These are phyloP conservation scores for Vesta saturnalis DNA, from an alignment of 2,888 invertebrate species.

Conservation along the genomic window DNA sequence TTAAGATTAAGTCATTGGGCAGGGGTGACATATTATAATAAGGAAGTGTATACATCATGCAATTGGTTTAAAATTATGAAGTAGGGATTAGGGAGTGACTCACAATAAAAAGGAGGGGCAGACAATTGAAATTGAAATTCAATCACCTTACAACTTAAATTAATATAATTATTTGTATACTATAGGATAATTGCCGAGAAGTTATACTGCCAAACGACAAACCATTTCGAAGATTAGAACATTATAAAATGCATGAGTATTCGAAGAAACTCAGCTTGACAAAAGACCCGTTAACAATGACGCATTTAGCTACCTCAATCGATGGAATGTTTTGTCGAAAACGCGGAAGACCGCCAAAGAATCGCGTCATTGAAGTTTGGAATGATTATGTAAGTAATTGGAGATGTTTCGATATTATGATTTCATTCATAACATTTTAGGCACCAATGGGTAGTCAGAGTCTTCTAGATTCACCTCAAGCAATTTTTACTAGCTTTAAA, in stretches of 20 bases:
- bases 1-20: too few relatives aligned
- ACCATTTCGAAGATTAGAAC: conserved; percentile 82
- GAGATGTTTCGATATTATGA: conserved; percentile 21
- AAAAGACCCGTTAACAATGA: conserved; percentile 64
- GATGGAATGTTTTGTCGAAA: conserved; percentile 94
- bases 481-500: conserved; percentile 93
- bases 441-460: conserved; percentile 58
- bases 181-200: conserved; percentile 80
- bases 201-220: conserved; percentile 81
- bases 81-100: too few relatives aligned
- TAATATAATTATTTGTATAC: conserved; percentile 41
- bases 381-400: conserved; percentile 76
- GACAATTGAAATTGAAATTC: too few relatives aligned
- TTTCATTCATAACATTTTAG: conserved; percentile 40
- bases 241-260: conserved; percentile 81
- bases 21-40: too few relatives aligned
- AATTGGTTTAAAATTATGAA: too few relatives aligned
- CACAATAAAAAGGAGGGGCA: too few relatives aligned
- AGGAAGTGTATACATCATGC: too few relatives aligned
- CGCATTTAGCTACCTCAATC: conserved; percentile 75
- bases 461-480: conserved; percentile 78
- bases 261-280: conserved; percentile 60
- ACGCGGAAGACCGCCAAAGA: conserved; percentile 96
- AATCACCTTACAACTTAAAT: too few relatives aligned
- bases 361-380: conserved; percentile 92